Conservation (phyloP, 2,113 vertebrate genomes). For the Toxostoma redivivum region DNA sequence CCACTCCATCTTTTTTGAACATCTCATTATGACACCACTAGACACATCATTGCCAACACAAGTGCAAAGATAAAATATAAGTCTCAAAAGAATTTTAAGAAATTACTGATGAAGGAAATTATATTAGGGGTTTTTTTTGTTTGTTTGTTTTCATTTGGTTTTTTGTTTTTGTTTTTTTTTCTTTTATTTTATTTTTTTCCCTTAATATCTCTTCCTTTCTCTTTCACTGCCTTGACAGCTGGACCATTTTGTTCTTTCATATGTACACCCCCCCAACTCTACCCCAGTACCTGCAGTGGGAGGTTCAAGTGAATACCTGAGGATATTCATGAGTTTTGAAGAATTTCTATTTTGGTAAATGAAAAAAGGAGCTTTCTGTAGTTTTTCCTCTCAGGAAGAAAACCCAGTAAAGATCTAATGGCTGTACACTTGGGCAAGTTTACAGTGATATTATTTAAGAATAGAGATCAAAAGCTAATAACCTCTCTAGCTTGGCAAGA, state of each 20-base stretch:
- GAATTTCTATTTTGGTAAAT: neutral
- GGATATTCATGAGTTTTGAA: neutral
- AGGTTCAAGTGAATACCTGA: neutral
- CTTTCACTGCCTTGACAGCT: neutral
- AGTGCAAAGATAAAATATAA: neutral
- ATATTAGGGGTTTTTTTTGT: neutral
- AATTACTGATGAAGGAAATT: neutral
- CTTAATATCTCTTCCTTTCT: neutral
- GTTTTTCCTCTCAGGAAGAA: neutral
- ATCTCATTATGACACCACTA: neutral
- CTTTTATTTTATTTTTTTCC: neutral
- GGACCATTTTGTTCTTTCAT: neutral
- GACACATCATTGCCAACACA: neutral
- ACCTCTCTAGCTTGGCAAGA: constrained; percentile 15
- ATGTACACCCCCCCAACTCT: rapidly evolving
- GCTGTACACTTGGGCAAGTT: neutral
- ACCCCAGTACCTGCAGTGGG: neutral
- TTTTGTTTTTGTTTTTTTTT: neutral
- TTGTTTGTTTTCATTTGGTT: neutral
- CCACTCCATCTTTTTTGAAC: neutral
- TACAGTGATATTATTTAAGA: neutral
- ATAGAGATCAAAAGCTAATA: constrained; percentile 50
- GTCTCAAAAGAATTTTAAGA: neutral
- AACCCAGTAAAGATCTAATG: neutral
- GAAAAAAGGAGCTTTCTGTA: neutral